phyloP scores from a whole-genome alignment of 2,113 vertebrate genomes.

The Plectropomus leopardus region DNA sequence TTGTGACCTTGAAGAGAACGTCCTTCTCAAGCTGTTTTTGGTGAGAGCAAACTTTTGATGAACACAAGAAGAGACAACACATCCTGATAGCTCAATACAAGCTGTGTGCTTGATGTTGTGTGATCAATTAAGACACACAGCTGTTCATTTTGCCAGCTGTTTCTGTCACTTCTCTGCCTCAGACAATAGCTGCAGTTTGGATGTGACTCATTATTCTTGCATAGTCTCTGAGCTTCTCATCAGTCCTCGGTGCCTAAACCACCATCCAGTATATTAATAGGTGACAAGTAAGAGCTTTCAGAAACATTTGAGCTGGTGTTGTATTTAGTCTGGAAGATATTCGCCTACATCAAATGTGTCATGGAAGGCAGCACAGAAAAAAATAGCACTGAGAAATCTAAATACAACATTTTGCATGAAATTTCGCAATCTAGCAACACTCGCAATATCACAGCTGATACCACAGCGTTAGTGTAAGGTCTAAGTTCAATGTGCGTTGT shows the following conservation, averaged over 20 bases:
- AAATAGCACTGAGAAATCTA: too few relatives aligned
- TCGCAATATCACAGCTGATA: not conserved
- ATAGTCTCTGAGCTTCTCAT: slow-evolving; percentile 13
- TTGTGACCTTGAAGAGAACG: slow-evolving; percentile 43
- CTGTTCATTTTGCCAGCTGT: slow-evolving; percentile 55
- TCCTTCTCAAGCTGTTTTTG: slow-evolving; percentile 11
- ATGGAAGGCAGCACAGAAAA: not conserved
- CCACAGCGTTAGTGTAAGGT: not conserved
- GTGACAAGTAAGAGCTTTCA: slow-evolving; percentile 1
- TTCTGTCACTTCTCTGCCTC: slow-evolving; percentile 18
- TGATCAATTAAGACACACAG: slow-evolving; percentile 66
- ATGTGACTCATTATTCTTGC: slow-evolving; percentile 28
- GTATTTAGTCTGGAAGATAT: not conserved
- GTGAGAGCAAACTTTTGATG: slow-evolving; percentile 47
- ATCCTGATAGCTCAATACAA: slow-evolving; percentile 42
- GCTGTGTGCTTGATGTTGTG: slow-evolving; percentile 50
- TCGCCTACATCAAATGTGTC: not conserved
- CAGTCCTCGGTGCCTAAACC: slow-evolving; percentile 10
- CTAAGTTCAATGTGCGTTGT: not conserved
- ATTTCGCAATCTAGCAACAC: not conserved
- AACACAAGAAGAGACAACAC: slow-evolving; percentile 20
- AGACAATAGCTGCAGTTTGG: slow-evolving; percentile 30
- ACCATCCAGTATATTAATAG: not conserved
- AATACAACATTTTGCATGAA: not conserved
- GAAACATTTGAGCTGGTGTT: not conserved